Base-by-base conservation (phyloP, 2,888 invertebrate species). In the Hofmannophila pseudospretella region DNA sequence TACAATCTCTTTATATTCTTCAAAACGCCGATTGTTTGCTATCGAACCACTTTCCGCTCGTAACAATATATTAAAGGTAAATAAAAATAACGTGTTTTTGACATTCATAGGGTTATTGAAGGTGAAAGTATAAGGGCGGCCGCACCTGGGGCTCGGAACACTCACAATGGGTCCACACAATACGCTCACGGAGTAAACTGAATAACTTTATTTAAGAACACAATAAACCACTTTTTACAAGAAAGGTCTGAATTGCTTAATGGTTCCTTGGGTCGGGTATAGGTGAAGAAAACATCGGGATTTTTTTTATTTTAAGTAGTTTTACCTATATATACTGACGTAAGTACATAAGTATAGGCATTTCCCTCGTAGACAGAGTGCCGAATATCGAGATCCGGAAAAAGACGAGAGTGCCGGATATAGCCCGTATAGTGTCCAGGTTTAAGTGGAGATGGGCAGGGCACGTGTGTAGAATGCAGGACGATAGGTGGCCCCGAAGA, bases 141-240 rank as follows among this genome's bases (percentile, higher is more conserved):
- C 62, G 59, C 80, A 81, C 80, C 80, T 80, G 80, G 51, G 71
- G 61, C 66, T 66, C 55, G 41, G 55, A 47, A 46, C 49, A 44
- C 41, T 52, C 60, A 75, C 80, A 81, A 81, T 75, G 61, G 76
- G 54, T 63, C 62, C 55, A 48, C 62, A 80, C 80, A 82, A 81
- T 79, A 67, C 70, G 63, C 59, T 49, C 54, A 58, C 64, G 68
- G 69, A 74, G 71, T 69, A 76, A 75, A 77, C 74, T 74, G 80
- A 82, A 84, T 81, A 80, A 80, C 79, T 82, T 82, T 82, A 81
- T 84, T 81, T 80, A 75, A 72, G 79, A 80, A 81, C 78, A 82
- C 80, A 84, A 81, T 82, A 81, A 81, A 81, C 76, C 79, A 82
- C 81, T 81, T 81, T 77, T 80, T 80, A 73, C 65, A 64, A 67